These are phyloP conservation scores for Tinea trinotella DNA, from an alignment of 2,888 invertebrate species.

Conservation along the genomic window DNA sequence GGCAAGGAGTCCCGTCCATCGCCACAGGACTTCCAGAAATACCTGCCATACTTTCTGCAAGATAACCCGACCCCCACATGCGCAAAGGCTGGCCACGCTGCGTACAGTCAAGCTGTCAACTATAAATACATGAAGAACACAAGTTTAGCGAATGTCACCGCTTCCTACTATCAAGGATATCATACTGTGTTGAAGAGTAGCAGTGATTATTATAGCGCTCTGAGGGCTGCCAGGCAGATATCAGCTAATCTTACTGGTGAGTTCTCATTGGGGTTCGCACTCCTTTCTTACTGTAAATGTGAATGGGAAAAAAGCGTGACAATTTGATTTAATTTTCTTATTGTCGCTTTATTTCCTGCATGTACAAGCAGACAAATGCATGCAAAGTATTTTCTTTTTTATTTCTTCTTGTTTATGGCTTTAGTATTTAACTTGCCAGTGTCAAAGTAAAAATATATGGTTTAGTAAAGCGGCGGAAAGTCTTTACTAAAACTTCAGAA, in stretches of 20 bases:
- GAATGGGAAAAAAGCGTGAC: too few relatives aligned
- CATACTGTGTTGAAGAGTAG: constrained; percentile 94
- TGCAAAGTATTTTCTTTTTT: too few relatives aligned
- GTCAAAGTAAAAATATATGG: too few relatives aligned
- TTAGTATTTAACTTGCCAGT: too few relatives aligned
- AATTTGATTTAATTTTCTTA: too few relatives aligned
- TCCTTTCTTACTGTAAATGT: too few relatives aligned
- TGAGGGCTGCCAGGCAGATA: constrained; percentile 86
- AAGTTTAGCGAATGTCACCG: constrained; percentile 70
- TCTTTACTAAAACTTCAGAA: too few relatives aligned
- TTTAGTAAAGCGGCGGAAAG: too few relatives aligned
- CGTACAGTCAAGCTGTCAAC: constrained; percentile 82
- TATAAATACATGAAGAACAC: constrained; percentile 51
- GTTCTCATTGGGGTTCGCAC: too few relatives aligned
- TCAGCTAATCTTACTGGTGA: constrained; percentile 81
- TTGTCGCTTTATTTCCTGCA: too few relatives aligned
- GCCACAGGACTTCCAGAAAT: constrained; percentile 76
- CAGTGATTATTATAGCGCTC: constrained; percentile 89
- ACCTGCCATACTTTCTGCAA: constrained; percentile 84
- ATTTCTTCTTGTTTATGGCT: too few relatives aligned
- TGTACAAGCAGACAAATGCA: too few relatives aligned
- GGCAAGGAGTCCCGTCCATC: constrained; percentile 73
- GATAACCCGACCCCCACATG: constrained; percentile 84
- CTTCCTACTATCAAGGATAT: constrained; percentile 87
- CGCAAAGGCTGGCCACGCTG: constrained; percentile 89